A percentile compares a stretch with the other conserved stretches of the same genome.
phyloP scores from a whole-genome alignment of 2,888 invertebrate genomes.

The Troides helena region DNA sequence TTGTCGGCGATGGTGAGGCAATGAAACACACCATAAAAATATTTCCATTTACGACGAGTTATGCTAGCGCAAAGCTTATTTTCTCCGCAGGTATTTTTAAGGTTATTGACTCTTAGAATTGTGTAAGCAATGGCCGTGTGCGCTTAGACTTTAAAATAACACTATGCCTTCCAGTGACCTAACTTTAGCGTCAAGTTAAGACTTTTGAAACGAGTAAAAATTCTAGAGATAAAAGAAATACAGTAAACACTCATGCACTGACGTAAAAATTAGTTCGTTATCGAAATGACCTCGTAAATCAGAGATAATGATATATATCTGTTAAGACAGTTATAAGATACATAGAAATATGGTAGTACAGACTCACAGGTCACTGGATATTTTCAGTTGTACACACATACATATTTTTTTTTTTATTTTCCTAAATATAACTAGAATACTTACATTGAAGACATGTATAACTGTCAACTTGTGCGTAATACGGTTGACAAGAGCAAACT shows the following conservation, averaged over 20 bases:
- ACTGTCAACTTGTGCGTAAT: slow-evolving; percentile 88
- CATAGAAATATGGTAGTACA: not conserved
- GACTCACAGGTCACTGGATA: not conserved
- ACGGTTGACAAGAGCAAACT: slow-evolving; percentile 89
- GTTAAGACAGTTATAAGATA: too few relatives aligned
- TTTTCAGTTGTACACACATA: not conserved
- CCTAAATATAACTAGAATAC: slow-evolving; percentile 47
- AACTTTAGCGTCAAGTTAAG: too few relatives aligned
- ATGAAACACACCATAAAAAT: slow-evolving; percentile 23
- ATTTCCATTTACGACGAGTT: slow-evolving; percentile 18
- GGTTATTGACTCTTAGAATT: slow-evolving; percentile 20
- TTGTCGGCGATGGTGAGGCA: slow-evolving; percentile 28
- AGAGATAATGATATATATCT: not conserved
- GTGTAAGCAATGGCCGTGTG: not conserved
- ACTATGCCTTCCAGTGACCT: too few relatives aligned
- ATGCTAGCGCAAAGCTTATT: slow-evolving; percentile 8
- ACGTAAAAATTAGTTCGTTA: not conserved
- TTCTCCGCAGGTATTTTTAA: slow-evolving; percentile 7
- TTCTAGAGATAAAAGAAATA: not conserved
- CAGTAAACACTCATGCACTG: not conserved
- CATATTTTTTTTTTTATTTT: not conserved
- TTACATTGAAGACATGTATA: slow-evolving; percentile 92
- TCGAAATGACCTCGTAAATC: not conserved
- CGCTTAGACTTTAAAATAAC: slow-evolving; percentile 2
- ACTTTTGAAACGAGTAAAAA: too few relatives aligned